phyloP scores from a whole-genome alignment of 1,140 invertebrate genomes.

The Ganaspis sp. region DNA sequence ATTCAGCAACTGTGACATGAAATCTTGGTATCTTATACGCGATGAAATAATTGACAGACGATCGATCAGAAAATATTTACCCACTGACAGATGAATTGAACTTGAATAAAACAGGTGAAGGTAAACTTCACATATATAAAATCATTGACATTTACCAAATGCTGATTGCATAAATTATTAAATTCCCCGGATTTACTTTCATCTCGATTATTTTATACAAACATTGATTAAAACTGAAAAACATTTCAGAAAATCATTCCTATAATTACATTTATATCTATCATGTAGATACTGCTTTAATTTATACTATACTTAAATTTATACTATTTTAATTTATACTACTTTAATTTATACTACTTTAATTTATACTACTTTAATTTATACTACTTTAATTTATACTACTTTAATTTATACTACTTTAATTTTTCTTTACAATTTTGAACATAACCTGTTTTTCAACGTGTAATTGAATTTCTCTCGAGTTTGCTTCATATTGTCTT shows the following conservation, averaged over 20 bases:
- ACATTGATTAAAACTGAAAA: not conserved
- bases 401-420: no score
- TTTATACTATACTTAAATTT: no score
- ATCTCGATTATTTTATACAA: not conserved
- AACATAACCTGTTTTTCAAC: no score
- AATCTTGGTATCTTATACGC: not conserved
- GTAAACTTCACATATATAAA: not conserved
- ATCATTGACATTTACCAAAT: constrained; percentile 10
- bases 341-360: no score
- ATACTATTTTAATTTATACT: no score
- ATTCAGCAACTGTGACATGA: not conserved
- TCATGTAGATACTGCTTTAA: no score
- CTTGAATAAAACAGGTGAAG: constrained; percentile 21
- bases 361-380: no score
- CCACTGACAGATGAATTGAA: constrained; percentile 26
- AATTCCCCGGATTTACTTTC: not conserved
- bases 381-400: no score
- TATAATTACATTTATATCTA: no score
- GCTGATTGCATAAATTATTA: constrained; percentile 4
- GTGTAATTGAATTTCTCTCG: no score
- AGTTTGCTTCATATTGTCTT: not conserved
- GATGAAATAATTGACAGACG: constrained; percentile 16
- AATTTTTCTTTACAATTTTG: no score
- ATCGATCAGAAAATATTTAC: constrained; percentile 27
- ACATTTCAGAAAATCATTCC: no score